Evolutionary conservation across 2,113 vertebrate genomes (phyloP), one percentile per base, ranked within the genome.

Genomic region (Heterocephalus glaber): DNA sequence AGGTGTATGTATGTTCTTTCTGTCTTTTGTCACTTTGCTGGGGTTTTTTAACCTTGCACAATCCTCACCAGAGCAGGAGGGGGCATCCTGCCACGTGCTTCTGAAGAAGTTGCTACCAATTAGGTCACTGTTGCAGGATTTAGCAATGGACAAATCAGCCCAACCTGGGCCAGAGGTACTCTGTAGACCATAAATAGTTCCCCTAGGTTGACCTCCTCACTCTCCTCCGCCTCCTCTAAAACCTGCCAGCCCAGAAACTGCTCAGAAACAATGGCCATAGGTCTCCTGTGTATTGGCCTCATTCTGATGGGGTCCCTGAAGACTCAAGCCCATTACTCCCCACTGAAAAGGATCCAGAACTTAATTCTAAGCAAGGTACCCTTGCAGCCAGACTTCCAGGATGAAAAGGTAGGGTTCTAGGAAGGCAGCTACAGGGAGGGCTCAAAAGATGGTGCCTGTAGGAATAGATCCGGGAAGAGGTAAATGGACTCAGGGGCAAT

Each of bases 221-320:
- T 12, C 26, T 76, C 41, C 2, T 7, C 24, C 28, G 44, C 11
- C 11, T 26, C 24, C 72, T 76, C 41, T 8, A 76, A 2, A 33
- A 12, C 24, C 22, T 20, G n/a, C 65, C 44, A 19, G 61, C 17
- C 26, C 49, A 20, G 41, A 33, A 35, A 47, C 89, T 74, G 7
- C 41, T 60, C 66, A 2, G n/a, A 44, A 85, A 65, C 7, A 87
- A 97, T 97, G 97, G 0, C 89, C 16, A 19, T 5, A 4, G 5
- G 74, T 26, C 41, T 96, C 66, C 80, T 98, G 80, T 97, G 89
- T 22, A 86, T 97, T 66, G 84, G 94, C 41, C 47, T 98, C 38
- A 41, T 28, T 80, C 83, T 98, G 30, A 58, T 97, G 66, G 96
- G 92, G 1, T 19, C n/a, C 74, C 68, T 89, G 91, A 79, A 93